Evolutionary conservation across 2,888 invertebrate species (phyloP), one percentile per base, ranked within the genome.

Genomic region (Theodoxus fluviatilis): DNA sequence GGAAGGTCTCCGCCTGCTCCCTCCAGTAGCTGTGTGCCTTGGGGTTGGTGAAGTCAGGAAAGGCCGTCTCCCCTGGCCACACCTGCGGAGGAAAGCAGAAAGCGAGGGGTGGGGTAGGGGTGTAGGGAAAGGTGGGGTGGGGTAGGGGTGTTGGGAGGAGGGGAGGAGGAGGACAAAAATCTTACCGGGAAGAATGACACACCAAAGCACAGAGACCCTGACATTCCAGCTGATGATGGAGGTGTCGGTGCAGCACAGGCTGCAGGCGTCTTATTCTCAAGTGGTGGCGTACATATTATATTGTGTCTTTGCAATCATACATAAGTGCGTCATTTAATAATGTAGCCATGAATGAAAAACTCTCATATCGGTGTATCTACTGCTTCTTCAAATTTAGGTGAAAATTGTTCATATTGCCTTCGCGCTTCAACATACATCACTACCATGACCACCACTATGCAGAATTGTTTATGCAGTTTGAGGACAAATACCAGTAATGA

Each of bases 41-140:
- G 1, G 84, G 84, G 70, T 85, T 78, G 55, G 79, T 79, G 71
- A 84, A 85, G 70, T 85, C 85, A n/a, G 84, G 84, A 68, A 77
- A 85, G 3, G 75, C 83, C 40, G 81, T 80, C 7, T 69, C 43
- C 35, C 85, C 85, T 59, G 84, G 84, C 84, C 84, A 85, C 9
- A 83, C 84, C 80, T 82, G 69, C n/a, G n/a, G n/a, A n/a, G n/a
- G n/a, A n/a, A n/a, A n/a, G n/a, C 18, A 7, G 7, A 22, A 12
- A 18, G 15, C 33, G 12, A 12, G 18, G 7, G 9, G 33, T n/a
- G 4, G 61, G 43, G 28, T 9, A 28, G 49, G 33, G 33, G 35
- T 15, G 38, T 25, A 52, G 38, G 52, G 25, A 38, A 22, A 66
- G n/a, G 31, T 2, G 3, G 15, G 25, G 55, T 9, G 6, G 37